phyloP scores from a whole-genome alignment of 2,797 vertebrate species.

The Lacerta bilineata region DNA sequence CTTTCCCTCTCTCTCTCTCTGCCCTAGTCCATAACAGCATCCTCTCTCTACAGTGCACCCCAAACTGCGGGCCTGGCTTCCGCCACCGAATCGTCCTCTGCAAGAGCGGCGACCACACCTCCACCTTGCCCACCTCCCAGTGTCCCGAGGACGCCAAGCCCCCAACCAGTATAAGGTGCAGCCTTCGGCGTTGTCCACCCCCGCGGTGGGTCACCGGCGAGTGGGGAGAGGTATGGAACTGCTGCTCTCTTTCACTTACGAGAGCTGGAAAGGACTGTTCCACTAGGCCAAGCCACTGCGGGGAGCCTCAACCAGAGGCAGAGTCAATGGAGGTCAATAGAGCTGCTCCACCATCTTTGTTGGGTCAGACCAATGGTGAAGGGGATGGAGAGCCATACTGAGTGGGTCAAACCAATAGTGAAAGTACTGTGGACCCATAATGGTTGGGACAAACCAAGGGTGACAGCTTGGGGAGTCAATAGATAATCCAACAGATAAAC shows the following conservation, averaged over 20 bases:
- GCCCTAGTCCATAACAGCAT: neutral
- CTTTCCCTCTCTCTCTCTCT: neutral
- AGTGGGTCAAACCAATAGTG: no score
- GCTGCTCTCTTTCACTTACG: neutral
- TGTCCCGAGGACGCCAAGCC: slow-evolving; percentile 89
- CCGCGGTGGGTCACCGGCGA: slow-evolving; percentile 93
- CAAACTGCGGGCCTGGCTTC: slow-evolving; percentile 94
- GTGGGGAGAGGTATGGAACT: slow-evolving; percentile 91
- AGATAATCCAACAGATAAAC: no score
- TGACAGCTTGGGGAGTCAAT: no score
- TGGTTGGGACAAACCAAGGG: no score
- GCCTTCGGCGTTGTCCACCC: slow-evolving; percentile 93
- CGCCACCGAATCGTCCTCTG: slow-evolving; percentile 94
- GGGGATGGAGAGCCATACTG: no score
- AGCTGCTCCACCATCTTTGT: neutral
- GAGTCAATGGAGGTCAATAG: no score
- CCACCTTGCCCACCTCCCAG: slow-evolving; percentile 85
- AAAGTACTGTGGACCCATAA: no score
- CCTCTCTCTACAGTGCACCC: slow-evolving; percentile 87
- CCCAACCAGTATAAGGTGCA: slow-evolving; percentile 94
- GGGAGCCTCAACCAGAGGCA: neutral
- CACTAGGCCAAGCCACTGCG: neutral
- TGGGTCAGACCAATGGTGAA: neutral
- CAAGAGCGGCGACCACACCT: slow-evolving; percentile 90
- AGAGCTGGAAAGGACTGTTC: neutral